A percentile compares a stretch with the other conserved stretches of the same genome.
Evolutionary conservation across 2,888 invertebrate species (phyloP).

Genomic region (Agrotis clavis): DNA sequence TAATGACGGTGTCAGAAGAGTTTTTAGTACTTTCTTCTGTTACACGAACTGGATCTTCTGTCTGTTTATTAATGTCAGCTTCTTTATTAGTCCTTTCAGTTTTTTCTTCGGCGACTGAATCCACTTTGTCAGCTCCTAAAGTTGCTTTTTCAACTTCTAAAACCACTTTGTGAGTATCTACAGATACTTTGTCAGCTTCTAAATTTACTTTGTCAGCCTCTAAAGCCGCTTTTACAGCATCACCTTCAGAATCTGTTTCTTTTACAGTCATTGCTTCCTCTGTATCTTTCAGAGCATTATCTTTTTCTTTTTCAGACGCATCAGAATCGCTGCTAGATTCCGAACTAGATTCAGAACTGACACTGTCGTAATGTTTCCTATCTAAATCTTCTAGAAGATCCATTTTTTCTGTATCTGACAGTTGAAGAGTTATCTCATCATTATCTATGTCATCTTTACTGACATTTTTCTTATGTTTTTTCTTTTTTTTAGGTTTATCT

Average conservation of each 20-base stretch:
- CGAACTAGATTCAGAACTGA: conserved; percentile 70
- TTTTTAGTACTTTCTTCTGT: conserved; percentile 11
- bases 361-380: conserved; percentile 78
- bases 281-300: conserved; percentile 1
- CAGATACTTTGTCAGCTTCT: not conserved
- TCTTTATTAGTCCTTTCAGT: not conserved
- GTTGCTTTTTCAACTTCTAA: not conserved
- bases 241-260: not conserved
- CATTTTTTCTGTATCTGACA: conserved; percentile 89
- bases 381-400: conserved; percentile 87
- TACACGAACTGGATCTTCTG: not conserved
- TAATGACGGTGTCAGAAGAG: not conserved
- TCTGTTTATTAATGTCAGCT: not conserved
- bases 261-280: not conserved
- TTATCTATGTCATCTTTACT: conserved; percentile 82
- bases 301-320: conserved; percentile 25
- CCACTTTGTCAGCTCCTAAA: not conserved
- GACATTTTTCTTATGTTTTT: conserved; percentile 73
- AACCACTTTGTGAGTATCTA: not conserved
- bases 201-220: not conserved
- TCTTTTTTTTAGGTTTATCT: conserved; percentile 82
- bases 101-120: not conserved
- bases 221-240: not conserved
- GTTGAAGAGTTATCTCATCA: conserved; percentile 86
- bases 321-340: conserved; percentile 55